Conservation (phyloP, 1,140 invertebrate species). For the Lucilia cuprina region DNA sequence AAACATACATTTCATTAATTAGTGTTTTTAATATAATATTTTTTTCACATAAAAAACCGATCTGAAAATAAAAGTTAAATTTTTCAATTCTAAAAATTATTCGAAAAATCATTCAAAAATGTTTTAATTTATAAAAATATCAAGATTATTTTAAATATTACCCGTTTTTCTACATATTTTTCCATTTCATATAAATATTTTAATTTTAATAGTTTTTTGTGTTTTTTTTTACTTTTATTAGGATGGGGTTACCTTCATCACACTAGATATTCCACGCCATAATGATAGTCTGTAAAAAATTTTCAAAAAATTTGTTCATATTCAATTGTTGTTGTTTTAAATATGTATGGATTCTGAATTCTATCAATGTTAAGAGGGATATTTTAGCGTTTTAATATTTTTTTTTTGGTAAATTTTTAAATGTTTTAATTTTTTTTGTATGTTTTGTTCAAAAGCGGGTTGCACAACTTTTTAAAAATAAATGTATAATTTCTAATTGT, state of each 20-base stretch:
- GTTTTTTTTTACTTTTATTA: neutral
- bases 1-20: too few species aligned
- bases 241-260: slow-evolving; percentile 55
- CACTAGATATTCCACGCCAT: slow-evolving; percentile 61
- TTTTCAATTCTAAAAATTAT: too few species aligned
- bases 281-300: slow-evolving; percentile 58
- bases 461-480: slow-evolving; percentile 33
- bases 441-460: slow-evolving; percentile 30
- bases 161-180: too few species aligned
- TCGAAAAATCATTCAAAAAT: too few species aligned
- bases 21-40: too few species aligned
- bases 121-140: too few species aligned
- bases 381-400: slow-evolving; percentile 25
- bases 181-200: neutral
- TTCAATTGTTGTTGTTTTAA: slow-evolving; percentile 16
- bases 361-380: slow-evolving; percentile 33
- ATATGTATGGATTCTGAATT: slow-evolving; percentile 25
- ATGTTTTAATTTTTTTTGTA: neutral
- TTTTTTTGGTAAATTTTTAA: neutral
- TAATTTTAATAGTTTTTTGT: neutral
- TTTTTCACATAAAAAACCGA: too few species aligned
- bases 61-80: too few species aligned
- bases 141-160: too few species aligned
- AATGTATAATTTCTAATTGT: slow-evolving; percentile 21
- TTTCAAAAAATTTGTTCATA: slow-evolving; percentile 44